Evolutionary conservation across 2,888 invertebrate genomes (phyloP).

Genomic region (Tachystola acroxantha): DNA sequence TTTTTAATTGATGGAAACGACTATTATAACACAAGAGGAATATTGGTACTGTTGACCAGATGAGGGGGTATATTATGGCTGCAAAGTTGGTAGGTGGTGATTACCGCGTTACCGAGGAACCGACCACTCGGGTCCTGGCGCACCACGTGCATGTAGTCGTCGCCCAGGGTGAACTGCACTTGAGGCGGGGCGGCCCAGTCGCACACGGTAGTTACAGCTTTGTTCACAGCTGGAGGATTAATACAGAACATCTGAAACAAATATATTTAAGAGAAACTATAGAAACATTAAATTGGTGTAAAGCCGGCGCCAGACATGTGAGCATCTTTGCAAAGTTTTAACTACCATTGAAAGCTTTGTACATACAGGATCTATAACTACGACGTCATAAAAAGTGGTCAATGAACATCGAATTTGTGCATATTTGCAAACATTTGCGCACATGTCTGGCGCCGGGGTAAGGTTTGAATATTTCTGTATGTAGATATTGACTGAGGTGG

Average conservation of each 20-base stretch:
- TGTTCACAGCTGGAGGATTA: conserved; percentile 49
- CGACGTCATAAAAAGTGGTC: no score
- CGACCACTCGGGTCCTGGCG: conserved; percentile 50
- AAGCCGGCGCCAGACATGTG: no score
- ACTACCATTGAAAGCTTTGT: no score
- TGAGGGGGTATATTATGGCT: conserved; percentile 36
- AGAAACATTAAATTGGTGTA: not conserved
- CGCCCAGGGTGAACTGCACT: conserved; percentile 54
- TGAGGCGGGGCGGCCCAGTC: conserved; percentile 63
- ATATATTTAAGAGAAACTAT: no score
- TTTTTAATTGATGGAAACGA: not conserved
- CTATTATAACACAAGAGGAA: not conserved
- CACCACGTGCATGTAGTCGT: conserved; percentile 56
- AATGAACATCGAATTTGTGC: no score
- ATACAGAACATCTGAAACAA: conserved; percentile 54
- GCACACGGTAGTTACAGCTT: conserved; percentile 50
- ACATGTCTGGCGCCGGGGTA: no score
- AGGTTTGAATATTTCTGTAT: no score
- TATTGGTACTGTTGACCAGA: not conserved
- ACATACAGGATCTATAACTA: no score
- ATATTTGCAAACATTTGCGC: no score
- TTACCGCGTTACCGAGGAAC: conserved; percentile 52
- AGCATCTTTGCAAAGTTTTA: no score
- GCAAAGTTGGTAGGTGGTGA: conserved; percentile 55
- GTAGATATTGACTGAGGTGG: no score